Base-by-base conservation (phyloP, 1,140 invertebrate species). In the Drosophila chauvacae region DNA sequence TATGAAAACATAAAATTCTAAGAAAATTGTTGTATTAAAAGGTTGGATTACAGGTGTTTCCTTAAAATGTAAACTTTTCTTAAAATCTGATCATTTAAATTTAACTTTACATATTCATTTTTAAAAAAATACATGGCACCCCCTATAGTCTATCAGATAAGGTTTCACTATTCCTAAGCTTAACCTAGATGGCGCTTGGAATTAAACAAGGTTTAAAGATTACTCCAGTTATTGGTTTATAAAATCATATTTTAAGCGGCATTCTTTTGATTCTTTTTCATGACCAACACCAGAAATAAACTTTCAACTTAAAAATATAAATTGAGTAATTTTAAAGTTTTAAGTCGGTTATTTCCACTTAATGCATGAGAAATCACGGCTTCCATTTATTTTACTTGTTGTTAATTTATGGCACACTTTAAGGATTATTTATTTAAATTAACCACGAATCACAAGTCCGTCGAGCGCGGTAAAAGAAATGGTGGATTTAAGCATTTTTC, bases 401-500 rank as follows among this genome's bases (percentile, higher is more conserved):
- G 26, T 56, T 77, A 26, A 77, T 76, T 65, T 18, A 68, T 68
- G 73, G 30, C 77, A 72, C 85, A 90, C 81, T 88, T 88, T 85
- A 72, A 81, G 74, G 85, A 81, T 90, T 90, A 90, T 90, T 90
- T 74, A 80, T 90, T 90, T 81, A 90, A 90, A 80, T 90, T 71
- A 85, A 90, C 85, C 85, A 66, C 86, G 90, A 88, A 84, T 66
- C 82, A 85, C 77, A 65, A 65, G 57, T 39, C 44, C 33, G 16
- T 44, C 20, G 60, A 50, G 51, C 16, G 23, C 14, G 50, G 47
- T 16, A 30, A 44, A 41, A 42, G 69, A 73, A 45, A 72, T 65
- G 59, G 55, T 37, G 60, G 60, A 82, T 58, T 63, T 48, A 61
- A 45, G 47, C 60, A 63, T 45, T 39, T 53, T 65, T 48, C 39